Base-by-base conservation (phyloP, 2,113 vertebrate species). In the Apodemus speciosus region DNA sequence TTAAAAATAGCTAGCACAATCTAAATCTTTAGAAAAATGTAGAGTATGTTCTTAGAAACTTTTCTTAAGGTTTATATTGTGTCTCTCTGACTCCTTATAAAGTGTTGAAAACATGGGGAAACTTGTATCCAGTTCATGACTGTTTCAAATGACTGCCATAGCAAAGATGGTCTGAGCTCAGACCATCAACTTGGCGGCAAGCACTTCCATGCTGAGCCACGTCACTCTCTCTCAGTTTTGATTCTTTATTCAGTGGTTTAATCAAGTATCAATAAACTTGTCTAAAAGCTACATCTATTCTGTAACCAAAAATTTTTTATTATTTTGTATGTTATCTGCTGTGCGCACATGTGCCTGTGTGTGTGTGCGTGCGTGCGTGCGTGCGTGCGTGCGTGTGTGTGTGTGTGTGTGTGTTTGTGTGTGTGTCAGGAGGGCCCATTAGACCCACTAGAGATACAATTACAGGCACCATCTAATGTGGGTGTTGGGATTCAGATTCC, bases 11-110 rank as follows among this genome's bases (percentile, higher is more conserved):
- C 53, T 81, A n/a, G 27, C 25, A 83, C 15, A 62, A 62, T 30
- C 35, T 85, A 64, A 46, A n/a, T 89, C 14, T 72, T 89, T 56
- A 60, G 20, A 43, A 80, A 79, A 89, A 21, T 18, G 27, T n/a
- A 92, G 43, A 95, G 46, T 64, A 30, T 53, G 53, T 25, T 58
- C 77, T 68, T 62, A 71, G 92, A 89, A 46, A 43, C 53, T n/a
- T 68, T 53, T 32, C 76, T 43, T 43, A 92, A 71, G 23, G 77
- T 71, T 64, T 85, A 32, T 20, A 85, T 64, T 91, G 23, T 87
- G 4, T 77, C n/a, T 86, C 2, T 7, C 23, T 76, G 27, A 38
- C 21, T 20, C 21, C 23, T 89, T 62, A 53, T 43, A 64, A 77
- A 43, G 46, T 72, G 23, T 62, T 64, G 30, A 75, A 49, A 32